phyloP scores from a whole-genome alignment of 37 sponge, comb jelly and placozoan genomes.

The Mnemiopsis leidyi region DNA sequence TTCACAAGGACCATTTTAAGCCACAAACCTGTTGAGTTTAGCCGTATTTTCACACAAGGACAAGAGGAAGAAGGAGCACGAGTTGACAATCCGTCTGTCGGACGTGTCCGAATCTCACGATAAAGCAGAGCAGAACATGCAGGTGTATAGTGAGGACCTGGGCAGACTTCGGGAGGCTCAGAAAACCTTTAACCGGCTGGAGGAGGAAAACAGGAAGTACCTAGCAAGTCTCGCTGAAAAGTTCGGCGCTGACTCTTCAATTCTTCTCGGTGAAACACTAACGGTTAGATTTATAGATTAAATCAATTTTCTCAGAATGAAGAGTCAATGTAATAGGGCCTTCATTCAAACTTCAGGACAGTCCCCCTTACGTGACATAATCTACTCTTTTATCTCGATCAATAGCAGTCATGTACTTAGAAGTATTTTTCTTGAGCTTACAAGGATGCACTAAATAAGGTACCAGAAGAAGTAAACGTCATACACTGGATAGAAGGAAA shows the following conservation, averaged over 20 bases:
- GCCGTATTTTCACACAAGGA: too few relatives aligned
- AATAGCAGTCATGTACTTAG: too few relatives aligned
- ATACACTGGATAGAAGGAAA: conserved; percentile 19
- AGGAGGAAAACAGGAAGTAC: conserved; percentile 7
- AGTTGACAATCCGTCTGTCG: background rate
- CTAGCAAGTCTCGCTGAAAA: background rate
- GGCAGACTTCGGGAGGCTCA: conserved; percentile 7
- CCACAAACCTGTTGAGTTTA: too few relatives aligned
- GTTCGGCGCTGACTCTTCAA: background rate
- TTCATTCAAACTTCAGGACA: too few relatives aligned
- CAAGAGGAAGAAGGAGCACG: conserved; percentile 30
- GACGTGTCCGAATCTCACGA: conserved; percentile 16
- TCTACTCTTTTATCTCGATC: background rate
- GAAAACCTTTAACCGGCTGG: background rate
- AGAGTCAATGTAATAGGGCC: too few relatives aligned
- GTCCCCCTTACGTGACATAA: too few relatives aligned
- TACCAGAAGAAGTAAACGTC: background rate
- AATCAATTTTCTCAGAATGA: background rate
- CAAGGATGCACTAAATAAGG: background rate
- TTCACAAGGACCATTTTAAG: too few relatives aligned
- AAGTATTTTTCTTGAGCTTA: background rate
- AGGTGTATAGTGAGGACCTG: background rate
- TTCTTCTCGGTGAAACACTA: background rate
- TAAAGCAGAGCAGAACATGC: conserved; percentile 44
- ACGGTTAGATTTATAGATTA: background rate